Percentiles rank a stretch among this genome's conserved stretches.
Conservation (phyloP, 2,888 invertebrate genomes). For the Itoplectis maculator region DNA sequence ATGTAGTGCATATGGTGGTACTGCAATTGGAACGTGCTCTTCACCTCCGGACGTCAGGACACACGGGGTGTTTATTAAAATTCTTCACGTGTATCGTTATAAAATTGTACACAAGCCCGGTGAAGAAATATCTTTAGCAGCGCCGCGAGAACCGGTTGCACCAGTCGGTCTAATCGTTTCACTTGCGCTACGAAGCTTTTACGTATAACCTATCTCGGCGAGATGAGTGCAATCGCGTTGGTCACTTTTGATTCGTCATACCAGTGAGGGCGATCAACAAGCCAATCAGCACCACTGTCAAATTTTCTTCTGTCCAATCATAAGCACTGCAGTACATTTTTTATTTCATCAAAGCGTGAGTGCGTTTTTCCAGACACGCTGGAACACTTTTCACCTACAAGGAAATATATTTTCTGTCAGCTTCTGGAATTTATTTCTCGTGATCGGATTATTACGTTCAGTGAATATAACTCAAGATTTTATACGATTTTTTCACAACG, state of each 20-base stretch:
- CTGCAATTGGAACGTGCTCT: conserved; percentile 59
- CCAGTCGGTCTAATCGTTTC: conserved; percentile 2
- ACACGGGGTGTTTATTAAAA: conserved; percentile 44
- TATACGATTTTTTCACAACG: no score
- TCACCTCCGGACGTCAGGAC: conserved; percentile 47
- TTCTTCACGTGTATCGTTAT: conserved; percentile 41
- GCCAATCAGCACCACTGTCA: not conserved
- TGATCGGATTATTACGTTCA: no score
- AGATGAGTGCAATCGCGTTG: not conserved
- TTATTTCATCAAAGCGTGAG: no score
- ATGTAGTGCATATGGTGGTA: not conserved
- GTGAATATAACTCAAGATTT: no score
- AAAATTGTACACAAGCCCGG: conserved; percentile 33
- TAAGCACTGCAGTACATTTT: no score
- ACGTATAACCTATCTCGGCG: not conserved
- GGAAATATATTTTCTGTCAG: no score
- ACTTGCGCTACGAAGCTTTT: not conserved
- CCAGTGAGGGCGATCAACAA: not conserved
- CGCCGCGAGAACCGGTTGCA: not conserved
- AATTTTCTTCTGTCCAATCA: not conserved
- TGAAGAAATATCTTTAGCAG: conserved; percentile 56
- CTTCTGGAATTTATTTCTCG: no score
- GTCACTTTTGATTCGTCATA: conserved; percentile 6
- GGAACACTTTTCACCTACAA: no score
- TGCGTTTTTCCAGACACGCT: no score